A percentile compares a stretch with the other conserved stretches of the same genome.
These are phyloP conservation scores for Dreissena rostriformis DNA, from an alignment of 1,140 invertebrate species.

Conservation along the genomic window DNA sequence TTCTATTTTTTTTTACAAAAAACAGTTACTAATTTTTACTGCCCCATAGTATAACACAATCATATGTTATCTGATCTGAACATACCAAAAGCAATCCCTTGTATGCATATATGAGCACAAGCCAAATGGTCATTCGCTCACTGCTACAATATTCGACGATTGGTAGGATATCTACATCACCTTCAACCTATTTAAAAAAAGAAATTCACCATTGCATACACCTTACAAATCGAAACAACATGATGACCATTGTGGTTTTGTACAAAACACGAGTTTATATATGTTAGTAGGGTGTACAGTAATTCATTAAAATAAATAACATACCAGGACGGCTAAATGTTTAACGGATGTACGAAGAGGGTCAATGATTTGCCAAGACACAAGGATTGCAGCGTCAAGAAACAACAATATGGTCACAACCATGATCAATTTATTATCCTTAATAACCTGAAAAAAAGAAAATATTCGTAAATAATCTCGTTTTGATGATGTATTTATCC, in stretches of 20 bases:
- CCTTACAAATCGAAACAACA: not conserved
- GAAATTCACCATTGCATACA: not conserved
- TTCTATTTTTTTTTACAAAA: too few relatives aligned
- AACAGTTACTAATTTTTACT: too few relatives aligned
- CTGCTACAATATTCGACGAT: slow-evolving; percentile 97
- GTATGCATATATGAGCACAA: slow-evolving; percentile 96
- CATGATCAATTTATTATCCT: slow-evolving; percentile 88
- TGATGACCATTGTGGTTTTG: not conserved
- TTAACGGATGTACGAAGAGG: slow-evolving; percentile 96
- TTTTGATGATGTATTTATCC: not conserved
- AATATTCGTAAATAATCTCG: not conserved
- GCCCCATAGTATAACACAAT: too few relatives aligned
- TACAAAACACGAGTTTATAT: not conserved
- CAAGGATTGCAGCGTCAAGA: slow-evolving; percentile 97
- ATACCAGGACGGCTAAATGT: slow-evolving; percentile 93
- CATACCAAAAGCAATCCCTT: slow-evolving; percentile 97
- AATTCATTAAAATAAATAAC: slow-evolving; percentile 73
- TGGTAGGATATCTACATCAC: slow-evolving; percentile 74
- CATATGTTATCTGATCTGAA: not conserved
- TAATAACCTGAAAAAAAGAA: slow-evolving; percentile 64
- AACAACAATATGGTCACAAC: slow-evolving; percentile 95
- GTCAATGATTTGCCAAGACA: slow-evolving; percentile 98
- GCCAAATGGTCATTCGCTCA: slow-evolving; percentile 95
- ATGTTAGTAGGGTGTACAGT: not conserved
- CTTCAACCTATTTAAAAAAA: slow-evolving; percentile 61